These are phyloP conservation scores for Melolontha melolontha DNA, from an alignment of 2,888 invertebrate species.

Conservation along the genomic window DNA sequence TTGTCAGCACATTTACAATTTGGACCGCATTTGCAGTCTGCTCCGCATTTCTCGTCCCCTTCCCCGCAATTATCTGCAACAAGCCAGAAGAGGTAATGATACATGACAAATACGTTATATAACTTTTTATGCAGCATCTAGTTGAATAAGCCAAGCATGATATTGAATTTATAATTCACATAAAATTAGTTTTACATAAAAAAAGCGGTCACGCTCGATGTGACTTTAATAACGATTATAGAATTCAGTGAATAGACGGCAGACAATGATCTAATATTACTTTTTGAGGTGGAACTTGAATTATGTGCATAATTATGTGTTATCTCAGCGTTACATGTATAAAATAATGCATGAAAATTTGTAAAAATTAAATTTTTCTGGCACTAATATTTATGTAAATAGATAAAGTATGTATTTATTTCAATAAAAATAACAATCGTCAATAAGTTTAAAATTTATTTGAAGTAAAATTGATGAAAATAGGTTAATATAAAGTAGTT, in stretches of 20 bases:
- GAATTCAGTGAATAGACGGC: no score
- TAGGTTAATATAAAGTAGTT: no score
- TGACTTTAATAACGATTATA: constrained; percentile 6
- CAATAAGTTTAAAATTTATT: no score
- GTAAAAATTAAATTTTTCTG: no score
- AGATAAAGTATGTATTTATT: no score
- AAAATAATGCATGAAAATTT: no score
- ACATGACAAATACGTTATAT: background rate
- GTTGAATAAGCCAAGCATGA: background rate
- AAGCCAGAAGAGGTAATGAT: constrained; percentile 28
- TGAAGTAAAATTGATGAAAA: no score
- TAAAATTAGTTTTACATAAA: background rate
- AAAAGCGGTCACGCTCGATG: constrained; percentile 8
- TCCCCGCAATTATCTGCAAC: constrained; percentile 69
- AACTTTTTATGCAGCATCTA: background rate
- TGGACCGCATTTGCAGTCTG: constrained; percentile 70
- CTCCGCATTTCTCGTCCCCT: constrained; percentile 68
- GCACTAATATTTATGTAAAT: no score
- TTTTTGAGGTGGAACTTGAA: background rate
- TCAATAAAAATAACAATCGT: no score
- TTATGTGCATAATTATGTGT: no score
- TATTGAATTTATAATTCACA: background rate
- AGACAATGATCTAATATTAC: background rate
- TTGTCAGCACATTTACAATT: constrained; percentile 69
- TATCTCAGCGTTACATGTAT: no score